Conservation (phyloP, 2,888 invertebrate species). For the Stomorhina lunata region DNA sequence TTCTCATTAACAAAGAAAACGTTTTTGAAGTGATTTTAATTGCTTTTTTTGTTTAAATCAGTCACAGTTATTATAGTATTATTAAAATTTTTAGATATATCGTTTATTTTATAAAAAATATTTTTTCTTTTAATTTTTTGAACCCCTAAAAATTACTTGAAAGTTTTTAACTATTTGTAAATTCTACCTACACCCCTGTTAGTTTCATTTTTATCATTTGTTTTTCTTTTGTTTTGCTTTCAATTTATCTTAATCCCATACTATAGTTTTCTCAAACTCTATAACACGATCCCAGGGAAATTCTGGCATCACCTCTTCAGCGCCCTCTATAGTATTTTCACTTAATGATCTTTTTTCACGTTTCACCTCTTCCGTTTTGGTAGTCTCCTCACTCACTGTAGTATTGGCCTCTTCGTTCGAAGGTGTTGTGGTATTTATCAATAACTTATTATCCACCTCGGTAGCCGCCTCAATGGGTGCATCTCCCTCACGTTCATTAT, state of each 20-base stretch:
- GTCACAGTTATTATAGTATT: slow-evolving; percentile 72
- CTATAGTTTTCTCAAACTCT: slow-evolving; percentile 85
- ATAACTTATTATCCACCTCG: slow-evolving; percentile 66
- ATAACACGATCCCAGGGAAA: slow-evolving; percentile 90
- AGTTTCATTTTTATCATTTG: slow-evolving; percentile 23
- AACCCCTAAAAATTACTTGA: slow-evolving; percentile 35
- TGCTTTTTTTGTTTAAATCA: slow-evolving; percentile 67
- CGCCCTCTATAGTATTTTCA: slow-evolving; percentile 66
- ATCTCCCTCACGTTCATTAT: slow-evolving; percentile 78
- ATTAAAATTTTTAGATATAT: slow-evolving; percentile 23
- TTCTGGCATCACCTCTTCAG: slow-evolving; percentile 81
- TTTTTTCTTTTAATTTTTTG: background rate
- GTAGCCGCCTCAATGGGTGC: slow-evolving; percentile 75
- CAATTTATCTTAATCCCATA: slow-evolving; percentile 82
- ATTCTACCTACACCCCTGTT: slow-evolving; percentile 63
- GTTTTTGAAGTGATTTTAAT: slow-evolving; percentile 20
- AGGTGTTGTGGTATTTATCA: slow-evolving; percentile 72
- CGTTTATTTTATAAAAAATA: slow-evolving; percentile 1
- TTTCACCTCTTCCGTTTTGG: slow-evolving; percentile 68
- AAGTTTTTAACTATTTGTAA: slow-evolving; percentile 57
- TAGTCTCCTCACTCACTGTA: slow-evolving; percentile 70
- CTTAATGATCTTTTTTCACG: slow-evolving; percentile 73
- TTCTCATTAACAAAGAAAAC: slow-evolving; percentile 38
- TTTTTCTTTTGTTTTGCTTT: background rate
- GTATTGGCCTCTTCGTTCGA: slow-evolving; percentile 63